Base-by-base conservation (phyloP, 2,113 vertebrate species). In the Cheirogaleus medius region DNA sequence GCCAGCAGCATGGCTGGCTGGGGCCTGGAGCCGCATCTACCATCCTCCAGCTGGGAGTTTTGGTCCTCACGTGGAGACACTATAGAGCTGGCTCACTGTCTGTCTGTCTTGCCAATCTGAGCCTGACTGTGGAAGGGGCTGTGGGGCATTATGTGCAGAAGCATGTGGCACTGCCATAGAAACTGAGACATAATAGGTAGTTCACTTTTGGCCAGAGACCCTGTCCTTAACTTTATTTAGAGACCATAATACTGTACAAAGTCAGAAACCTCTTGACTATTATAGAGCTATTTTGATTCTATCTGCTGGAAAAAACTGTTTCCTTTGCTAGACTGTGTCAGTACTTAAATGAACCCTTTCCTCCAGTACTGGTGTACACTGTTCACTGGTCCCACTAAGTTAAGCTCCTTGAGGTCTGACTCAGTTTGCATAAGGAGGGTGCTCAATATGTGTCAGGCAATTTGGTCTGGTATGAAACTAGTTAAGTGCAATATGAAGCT, bases 401-500 rank as follows among this genome's bases (percentile, higher is more conserved):
- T 92, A 91, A 87, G 49, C 1, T 6, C 82, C 56, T 88, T 66
- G 21, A 60, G 29, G 63, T 83, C 49, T 86, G 47, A 87, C 73
- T 94, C 73, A 78, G 74, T 56, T 78, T 89, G 37, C 49, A 80
- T 3, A 91, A 42, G 80, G n/a, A 56, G 90, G 44, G 37, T 64
- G 25, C 37, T 82, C 44, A 93, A 66, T 25, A 64, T 1, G 32
- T 29, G 15, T 77, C 78, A 91, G 54, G 27, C 8, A 89, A 88
- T 37, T 58, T 42, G 25, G 37, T 6, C 42, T 44, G 34, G 37
- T 49, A 84, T 12, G 69, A 80, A 91, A 27, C 29, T 89, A 77
- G 68, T 73, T 94, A 90, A 68, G 2, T 52, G 63, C 52, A 94
- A 74, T 56, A 82, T 77, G 85, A 93, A 97, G 37, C 81, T 78